A percentile compares a stretch with the other conserved stretches of the same genome.
These are phyloP conservation scores for Hydropsyche betteni DNA, from an alignment of 2,888 invertebrate genomes.

Conservation along the genomic window DNA sequence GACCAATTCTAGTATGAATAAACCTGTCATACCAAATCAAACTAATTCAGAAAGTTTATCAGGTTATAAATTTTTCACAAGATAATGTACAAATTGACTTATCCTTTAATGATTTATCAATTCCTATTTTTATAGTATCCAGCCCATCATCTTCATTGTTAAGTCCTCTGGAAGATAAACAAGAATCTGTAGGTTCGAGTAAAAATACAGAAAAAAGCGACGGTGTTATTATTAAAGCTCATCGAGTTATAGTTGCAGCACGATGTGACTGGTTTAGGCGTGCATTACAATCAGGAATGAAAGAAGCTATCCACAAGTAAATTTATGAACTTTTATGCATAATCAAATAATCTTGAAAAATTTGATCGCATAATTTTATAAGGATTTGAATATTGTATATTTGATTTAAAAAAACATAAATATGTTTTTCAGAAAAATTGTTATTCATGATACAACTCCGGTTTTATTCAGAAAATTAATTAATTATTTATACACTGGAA, in stretches of 20 bases:
- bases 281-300: conserved; percentile 75
- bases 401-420: conserved; percentile 23
- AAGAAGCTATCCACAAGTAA: conserved; percentile 74
- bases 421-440: conserved; percentile 67
- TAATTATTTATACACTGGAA: conserved; percentile 72
- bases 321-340: not conserved
- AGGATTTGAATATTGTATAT: no score
- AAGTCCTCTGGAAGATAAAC: not conserved
- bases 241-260: conserved; percentile 73
- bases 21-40: conserved; percentile 4
- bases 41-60: not conserved
- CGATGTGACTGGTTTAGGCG: conserved; percentile 76
- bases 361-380: no score
- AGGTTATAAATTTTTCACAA: not conserved
- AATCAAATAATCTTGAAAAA: not conserved
- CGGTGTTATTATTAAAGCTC: conserved; percentile 64
- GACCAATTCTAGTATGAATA: conserved; percentile 37
- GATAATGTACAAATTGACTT: not conserved
- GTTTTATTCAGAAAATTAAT: conserved; percentile 70
- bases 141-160: not conserved
- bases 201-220: conserved; percentile 52
- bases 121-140: not conserved
- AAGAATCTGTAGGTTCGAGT: not conserved
- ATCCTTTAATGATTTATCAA: not conserved
- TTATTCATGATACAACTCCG: conserved; percentile 72